Percentiles rank a stretch among this genome's conserved stretches.
phyloP scores from a whole-genome alignment of 2,888 invertebrate species.

The Antheraea assamensis region DNA sequence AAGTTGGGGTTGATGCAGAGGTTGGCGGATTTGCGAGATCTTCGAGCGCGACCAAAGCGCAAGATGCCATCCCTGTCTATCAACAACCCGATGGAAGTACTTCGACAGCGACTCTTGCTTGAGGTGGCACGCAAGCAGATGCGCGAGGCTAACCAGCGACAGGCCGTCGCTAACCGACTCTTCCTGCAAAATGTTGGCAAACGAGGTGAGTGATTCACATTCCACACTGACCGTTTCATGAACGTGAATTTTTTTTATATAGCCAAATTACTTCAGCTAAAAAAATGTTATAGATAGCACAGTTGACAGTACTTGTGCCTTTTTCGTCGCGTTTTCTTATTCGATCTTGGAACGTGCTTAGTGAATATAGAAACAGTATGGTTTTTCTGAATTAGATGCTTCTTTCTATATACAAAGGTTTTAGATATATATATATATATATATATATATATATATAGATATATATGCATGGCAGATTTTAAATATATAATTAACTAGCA shows the following conservation, averaged over 20 bases:
- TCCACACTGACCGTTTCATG: background rate
- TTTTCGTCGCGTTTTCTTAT: background rate
- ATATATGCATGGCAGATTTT: too few species aligned
- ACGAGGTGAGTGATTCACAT: slow-evolving; percentile 68
- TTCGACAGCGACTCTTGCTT: slow-evolving; percentile 89
- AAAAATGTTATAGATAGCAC: background rate
- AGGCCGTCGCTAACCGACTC: slow-evolving; percentile 87
- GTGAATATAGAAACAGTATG: background rate
- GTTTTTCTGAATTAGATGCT: background rate
- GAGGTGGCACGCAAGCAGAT: slow-evolving; percentile 93
- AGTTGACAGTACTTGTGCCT: background rate
- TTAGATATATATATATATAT: background rate
- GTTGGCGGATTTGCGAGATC: slow-evolving; percentile 53
- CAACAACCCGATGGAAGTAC: slow-evolving; percentile 93
- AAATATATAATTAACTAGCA: too few species aligned
- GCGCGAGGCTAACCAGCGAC: slow-evolving; percentile 87
- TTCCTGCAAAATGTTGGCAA: slow-evolving; percentile 90
- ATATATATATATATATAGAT: too few species aligned
- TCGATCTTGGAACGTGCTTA: background rate
- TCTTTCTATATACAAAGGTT: background rate
- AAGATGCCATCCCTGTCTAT: slow-evolving; percentile 90
- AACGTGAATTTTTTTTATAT: background rate
- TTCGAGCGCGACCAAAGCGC: slow-evolving; percentile 78
- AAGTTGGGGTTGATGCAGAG: slow-evolving; percentile 44
- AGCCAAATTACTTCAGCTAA: background rate